Evolutionary conservation across 53 echinoderm and acorn worm genomes (phyloP), one percentile per base, ranked within the genome.

Genomic region (Echinometra lucunter): DNA sequence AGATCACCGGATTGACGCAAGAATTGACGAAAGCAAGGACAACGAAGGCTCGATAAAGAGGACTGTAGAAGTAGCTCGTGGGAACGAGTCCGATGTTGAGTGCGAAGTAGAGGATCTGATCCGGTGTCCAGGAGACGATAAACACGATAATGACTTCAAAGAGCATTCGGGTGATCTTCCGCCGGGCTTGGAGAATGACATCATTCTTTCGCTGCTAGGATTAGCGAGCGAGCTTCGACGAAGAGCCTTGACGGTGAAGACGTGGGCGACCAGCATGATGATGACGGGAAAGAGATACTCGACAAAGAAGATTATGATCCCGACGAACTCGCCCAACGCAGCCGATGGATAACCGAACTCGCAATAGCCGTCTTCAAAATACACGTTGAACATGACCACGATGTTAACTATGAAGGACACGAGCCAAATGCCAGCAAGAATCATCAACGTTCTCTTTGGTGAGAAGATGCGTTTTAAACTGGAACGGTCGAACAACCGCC

Each of bases 41-140:
- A 35, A 96, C 96, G 55, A 97, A 95, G 49, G 93, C 75, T 23
- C 91, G 95, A 69, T 97, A 97, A 25, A 93, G 45, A 19, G 95
- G 90, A 18, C 95, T 94, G 58, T 78, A 57, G 38, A 97, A 83
- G 42, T 96, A 90, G 1, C 19, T 66, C 2, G 44, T 66, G 1
- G 92, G 80, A 15, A 97, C 53, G 21, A 95, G 82, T 10, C 95
- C 96, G 12, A 97, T 66, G 57, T 96, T 97, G 40, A 96, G 74
- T 38, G 95, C 92, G 49, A 97, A 93, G 75, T 88, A 95, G 32
- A 91, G 81, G 21, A 97, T 8, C 56, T 97, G 97, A 66, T 97
- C 97, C 19, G 97, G 97, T 70, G 95, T 94, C 97, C 97, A 97
- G 88, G 96, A 97, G 32, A 96, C 72, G 85, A 97, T 95, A 90